Percentiles rank a stretch among this genome's conserved stretches.
Conservation (phyloP, 2,888 invertebrate species). For the Alcis repandata region DNA sequence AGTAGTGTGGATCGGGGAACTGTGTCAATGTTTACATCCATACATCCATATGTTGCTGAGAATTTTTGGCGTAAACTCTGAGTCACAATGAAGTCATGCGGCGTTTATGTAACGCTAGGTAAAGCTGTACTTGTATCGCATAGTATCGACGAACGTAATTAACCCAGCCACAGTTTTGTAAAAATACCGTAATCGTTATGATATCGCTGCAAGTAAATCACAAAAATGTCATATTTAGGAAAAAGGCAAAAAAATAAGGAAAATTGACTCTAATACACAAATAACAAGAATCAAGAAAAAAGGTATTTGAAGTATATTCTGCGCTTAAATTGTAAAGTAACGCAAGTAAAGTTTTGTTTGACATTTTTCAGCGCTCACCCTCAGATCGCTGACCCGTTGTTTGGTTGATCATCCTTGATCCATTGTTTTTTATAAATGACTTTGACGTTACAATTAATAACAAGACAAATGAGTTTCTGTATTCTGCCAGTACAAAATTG, state of each 20-base stretch:
- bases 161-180: conserved; percentile 3
- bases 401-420: too few relatives aligned
- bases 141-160: conserved; percentile 1
- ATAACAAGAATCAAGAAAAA: too few relatives aligned
- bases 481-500: neutral
- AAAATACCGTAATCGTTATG: conserved; percentile 1
- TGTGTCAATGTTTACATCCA: conserved; percentile 64
- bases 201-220: too few relatives aligned
- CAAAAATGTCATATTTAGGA: too few relatives aligned
- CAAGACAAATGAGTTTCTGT: conserved; percentile 21
- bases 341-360: too few relatives aligned
- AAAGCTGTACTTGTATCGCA: conserved; percentile 8
- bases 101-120: conserved; percentile 23
- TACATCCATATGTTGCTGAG: conserved; percentile 53
- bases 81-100: conserved; percentile 67
- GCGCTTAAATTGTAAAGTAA: too few relatives aligned
- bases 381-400: too few relatives aligned
- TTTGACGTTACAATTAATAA: conserved; percentile 6
- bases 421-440: neutral
- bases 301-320: too few relatives aligned
- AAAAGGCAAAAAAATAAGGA: too few relatives aligned
- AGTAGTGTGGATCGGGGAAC: conserved; percentile 54
- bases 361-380: too few relatives aligned
- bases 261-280: too few relatives aligned
- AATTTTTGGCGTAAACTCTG: conserved; percentile 63